Conservation (phyloP, 2,888 invertebrate genomes). For the Beris chalybata region DNA sequence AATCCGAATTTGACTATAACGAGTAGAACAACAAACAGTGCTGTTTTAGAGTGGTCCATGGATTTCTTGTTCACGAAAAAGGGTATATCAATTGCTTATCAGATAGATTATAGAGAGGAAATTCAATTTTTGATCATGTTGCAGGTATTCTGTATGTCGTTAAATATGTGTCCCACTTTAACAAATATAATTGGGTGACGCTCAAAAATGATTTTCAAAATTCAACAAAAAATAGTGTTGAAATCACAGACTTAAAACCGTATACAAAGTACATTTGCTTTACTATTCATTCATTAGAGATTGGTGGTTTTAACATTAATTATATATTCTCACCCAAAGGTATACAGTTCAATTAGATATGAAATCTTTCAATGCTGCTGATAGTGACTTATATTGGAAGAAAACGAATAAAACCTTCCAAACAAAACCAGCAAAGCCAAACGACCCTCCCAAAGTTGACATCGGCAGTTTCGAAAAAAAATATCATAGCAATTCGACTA, state of each 20-base stretch:
- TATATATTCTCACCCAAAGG: conserved; percentile 45
- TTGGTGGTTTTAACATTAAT: too few relatives aligned
- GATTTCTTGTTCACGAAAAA: too few relatives aligned
- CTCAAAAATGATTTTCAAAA: too few relatives aligned
- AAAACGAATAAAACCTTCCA: conserved; percentile 63
- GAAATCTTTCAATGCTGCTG: conserved; percentile 60
- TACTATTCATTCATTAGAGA: neutral
- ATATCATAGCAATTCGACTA: conserved; percentile 58
- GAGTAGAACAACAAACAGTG: conserved; percentile 45
- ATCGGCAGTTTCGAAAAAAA: conserved; percentile 74
- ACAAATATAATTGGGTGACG: too few relatives aligned
- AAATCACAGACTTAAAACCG: too few relatives aligned
- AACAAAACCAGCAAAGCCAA: conserved; percentile 63
- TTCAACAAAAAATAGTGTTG: too few relatives aligned
- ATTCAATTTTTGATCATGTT: too few relatives aligned
- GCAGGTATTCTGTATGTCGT: too few relatives aligned
- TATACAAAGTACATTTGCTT: neutral
- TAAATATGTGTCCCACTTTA: too few relatives aligned
- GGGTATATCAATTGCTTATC: too few relatives aligned
- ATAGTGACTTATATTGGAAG: conserved; percentile 69
- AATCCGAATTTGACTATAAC: conserved; percentile 46
- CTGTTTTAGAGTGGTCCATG: conserved; percentile 45
- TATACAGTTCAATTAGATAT: conserved; percentile 59
- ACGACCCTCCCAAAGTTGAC: conserved; percentile 68
- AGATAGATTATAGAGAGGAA: too few relatives aligned